phyloP scores from a whole-genome alignment of 1,140 invertebrate species.

The Zaprionus vittiger region DNA sequence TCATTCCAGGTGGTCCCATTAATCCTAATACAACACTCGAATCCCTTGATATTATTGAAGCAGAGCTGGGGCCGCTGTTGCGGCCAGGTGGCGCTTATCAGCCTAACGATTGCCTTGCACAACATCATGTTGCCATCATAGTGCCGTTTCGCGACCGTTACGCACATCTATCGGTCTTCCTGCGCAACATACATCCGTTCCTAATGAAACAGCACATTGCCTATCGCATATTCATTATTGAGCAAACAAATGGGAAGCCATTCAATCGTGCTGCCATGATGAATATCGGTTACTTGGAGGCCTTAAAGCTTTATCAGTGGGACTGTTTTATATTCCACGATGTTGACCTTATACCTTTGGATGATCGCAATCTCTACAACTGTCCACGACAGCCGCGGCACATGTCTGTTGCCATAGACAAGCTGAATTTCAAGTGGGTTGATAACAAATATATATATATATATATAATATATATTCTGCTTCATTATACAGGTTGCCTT shows the following conservation, averaged over 20 bases:
- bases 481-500: slow-evolving; percentile 90
- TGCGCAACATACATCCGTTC: slow-evolving; percentile 96
- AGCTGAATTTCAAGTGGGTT: slow-evolving; percentile 91
- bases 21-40: slow-evolving; percentile 84
- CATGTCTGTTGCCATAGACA: slow-evolving; percentile 97
- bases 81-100: slow-evolving; percentile 90
- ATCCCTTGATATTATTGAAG: slow-evolving; percentile 84
- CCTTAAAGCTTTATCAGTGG: slow-evolving; percentile 90
- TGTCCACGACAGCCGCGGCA: slow-evolving; percentile 96
- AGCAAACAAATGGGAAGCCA: slow-evolving; percentile 90
- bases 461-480: neutral
- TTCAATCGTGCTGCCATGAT: slow-evolving; percentile 97
- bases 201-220: slow-evolving; percentile 95
- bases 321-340: slow-evolving; percentile 98
- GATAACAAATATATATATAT: neutral
- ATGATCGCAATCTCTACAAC: slow-evolving; percentile 95
- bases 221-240: slow-evolving; percentile 97
- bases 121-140: slow-evolving; percentile 93
- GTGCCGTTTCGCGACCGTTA: slow-evolving; percentile 93
- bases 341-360: slow-evolving; percentile 96
- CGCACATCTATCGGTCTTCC: slow-evolving; percentile 92
- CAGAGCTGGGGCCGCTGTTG: slow-evolving; percentile 85
- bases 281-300: slow-evolving; percentile 97
- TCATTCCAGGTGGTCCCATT: slow-evolving; percentile 82
- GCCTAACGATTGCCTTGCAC: slow-evolving; percentile 90